Evolutionary conservation across 2,113 vertebrate species (phyloP).

Genomic region (Tragulus kanchil): DNA sequence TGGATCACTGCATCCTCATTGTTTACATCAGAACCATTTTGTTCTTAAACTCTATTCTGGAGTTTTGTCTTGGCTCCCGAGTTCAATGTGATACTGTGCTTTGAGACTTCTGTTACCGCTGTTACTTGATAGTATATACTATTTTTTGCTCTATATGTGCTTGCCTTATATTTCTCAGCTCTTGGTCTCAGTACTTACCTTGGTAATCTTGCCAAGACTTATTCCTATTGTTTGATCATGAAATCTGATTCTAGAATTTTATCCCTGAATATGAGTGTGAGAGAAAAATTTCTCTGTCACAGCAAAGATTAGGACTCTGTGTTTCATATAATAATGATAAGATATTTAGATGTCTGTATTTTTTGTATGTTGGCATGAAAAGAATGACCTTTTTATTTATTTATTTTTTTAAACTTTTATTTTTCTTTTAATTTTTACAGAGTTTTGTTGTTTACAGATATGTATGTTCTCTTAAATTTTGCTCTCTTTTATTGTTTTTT

Average conservation of each 20-base stretch:
- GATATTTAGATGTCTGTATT: not conserved
- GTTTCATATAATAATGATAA: not conserved
- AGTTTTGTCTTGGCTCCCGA: not conserved
- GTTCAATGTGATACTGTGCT: not conserved
- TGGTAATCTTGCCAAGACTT: not conserved
- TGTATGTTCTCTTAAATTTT: too few species aligned
- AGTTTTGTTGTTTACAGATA: too few species aligned
- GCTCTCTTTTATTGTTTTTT: too few species aligned
- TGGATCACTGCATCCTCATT: not conserved
- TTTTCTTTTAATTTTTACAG: too few species aligned
- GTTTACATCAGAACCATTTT: not conserved
- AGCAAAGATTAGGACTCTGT: not conserved
- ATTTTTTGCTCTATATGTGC: not conserved
- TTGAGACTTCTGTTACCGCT: not conserved
- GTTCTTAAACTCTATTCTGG: not conserved
- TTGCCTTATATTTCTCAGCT: not conserved
- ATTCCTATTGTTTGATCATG: not conserved
- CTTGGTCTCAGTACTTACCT: not conserved
- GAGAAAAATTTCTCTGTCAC: not conserved
- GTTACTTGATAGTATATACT: not conserved
- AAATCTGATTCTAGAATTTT: not conserved
- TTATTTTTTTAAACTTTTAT: too few species aligned
- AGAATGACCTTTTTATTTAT: not conserved
- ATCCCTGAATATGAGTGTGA: not conserved
- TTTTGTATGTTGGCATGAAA: not conserved